phyloP scores from a whole-genome alignment of 2,113 vertebrate genomes.

The Pteronura brasiliensis region DNA sequence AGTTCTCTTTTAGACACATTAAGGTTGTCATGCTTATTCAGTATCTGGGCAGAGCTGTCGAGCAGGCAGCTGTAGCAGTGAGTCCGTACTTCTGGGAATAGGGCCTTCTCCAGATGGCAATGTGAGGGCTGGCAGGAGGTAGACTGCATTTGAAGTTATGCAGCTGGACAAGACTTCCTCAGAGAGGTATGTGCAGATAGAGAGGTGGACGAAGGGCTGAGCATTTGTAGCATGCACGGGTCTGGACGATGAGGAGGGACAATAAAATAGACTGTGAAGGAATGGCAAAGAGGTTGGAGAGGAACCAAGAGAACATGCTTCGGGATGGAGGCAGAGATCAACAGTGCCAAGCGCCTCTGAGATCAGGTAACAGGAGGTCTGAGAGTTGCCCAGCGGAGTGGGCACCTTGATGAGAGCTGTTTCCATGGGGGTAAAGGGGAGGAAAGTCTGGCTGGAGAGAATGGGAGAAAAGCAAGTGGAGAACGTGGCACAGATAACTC shows the following conservation, averaged over 20 bases:
- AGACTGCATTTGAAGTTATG: background rate
- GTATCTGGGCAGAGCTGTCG: background rate
- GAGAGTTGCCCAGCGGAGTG: background rate
- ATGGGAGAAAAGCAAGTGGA: background rate
- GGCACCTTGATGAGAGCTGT: background rate
- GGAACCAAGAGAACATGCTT: background rate
- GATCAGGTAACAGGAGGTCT: background rate
- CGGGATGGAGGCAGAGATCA: background rate
- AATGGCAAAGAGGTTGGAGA: background rate
- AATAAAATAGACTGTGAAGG: background rate
- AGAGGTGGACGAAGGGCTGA: background rate
- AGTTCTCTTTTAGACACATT: background rate
- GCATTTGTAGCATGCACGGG: background rate
- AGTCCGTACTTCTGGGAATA: background rate
- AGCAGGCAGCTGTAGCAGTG: background rate
- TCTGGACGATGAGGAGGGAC: background rate
- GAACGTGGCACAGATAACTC: background rate
- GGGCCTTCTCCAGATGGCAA: background rate
- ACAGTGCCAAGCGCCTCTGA: background rate
- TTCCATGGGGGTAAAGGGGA: background rate
- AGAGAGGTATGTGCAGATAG: background rate
- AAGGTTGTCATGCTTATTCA: background rate
- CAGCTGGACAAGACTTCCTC: background rate
- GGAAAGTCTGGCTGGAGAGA: background rate
- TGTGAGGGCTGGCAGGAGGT: background rate